Base-by-base conservation (phyloP, 1,140 invertebrate species). In the Lethrus apterus region DNA sequence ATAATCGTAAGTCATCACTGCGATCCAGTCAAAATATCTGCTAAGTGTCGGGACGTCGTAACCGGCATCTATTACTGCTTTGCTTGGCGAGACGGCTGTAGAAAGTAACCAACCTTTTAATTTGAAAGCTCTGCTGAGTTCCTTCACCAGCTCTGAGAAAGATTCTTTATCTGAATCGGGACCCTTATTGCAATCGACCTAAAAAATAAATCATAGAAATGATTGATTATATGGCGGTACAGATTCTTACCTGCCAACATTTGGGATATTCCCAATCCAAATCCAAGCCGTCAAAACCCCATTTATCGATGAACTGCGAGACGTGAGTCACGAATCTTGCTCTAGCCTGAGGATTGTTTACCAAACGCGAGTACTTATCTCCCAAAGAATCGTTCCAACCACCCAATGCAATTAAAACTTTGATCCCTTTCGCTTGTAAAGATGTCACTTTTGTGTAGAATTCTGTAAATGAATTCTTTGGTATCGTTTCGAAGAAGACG, bases 1-100 rank as follows among this genome's bases (percentile, higher is more conserved):
- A 58, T 81, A 91, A 60, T 92, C 89, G 54, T 93, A 93, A 0
- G 83, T 81, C 90, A 93, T 93, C 0, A 93, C 77, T 2, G 87
- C 79, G 52, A 94, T 90, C 82, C 86, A 90, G 63, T 93, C 86
- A 43, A 91, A 72, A 58, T 86, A 79, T n/a, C 71, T 66, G 1
- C 75, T 76, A 1, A 90, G 59, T 1, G 70, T 63, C 1, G 83
- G 79, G 0, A 89, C 78, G 57, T 89, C 82, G 56, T 90, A 90
- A 3, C 86, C 89, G 52, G 76, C 75, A 64, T 86, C 81, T 29
- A 89, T 82, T 7, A 89, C 84, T 7, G 72, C 77, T 69, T 88
- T 89, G 56, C 82, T 88, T 1, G 84, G 87, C 0, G 88, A 91
- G 0, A 92, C 88, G 2, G 88, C 88, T 1, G 88, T 79, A 3